Evolutionary conservation across 1,140 invertebrate species (phyloP).

Genomic region (Eriocheir sinensis): DNA sequence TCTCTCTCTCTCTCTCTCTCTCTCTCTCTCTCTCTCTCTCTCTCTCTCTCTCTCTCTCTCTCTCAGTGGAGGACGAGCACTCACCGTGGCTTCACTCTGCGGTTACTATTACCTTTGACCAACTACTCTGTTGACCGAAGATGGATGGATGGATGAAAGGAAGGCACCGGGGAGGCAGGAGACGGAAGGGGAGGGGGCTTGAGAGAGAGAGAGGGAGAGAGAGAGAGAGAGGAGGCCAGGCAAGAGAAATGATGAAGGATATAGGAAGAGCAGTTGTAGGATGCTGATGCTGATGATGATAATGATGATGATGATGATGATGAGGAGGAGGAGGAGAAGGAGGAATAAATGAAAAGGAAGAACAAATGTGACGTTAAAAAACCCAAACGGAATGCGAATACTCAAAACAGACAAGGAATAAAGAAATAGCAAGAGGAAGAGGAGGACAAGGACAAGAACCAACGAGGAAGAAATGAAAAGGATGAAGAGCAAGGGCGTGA

Average conservation of each 20-base stretch:
- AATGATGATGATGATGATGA: too few relatives aligned
- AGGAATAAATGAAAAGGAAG: background rate
- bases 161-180: too few relatives aligned
- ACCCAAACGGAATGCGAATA: too few relatives aligned
- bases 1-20: slow-evolving; percentile 8
- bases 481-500: background rate
- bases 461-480: too few relatives aligned
- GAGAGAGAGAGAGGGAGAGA: background rate
- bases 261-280: background rate
- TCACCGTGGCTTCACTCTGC: background rate
- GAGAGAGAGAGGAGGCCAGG: background rate
- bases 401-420: background rate
- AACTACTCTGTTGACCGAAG: background rate
- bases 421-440: background rate
- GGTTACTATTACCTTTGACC: slow-evolving; percentile 6
- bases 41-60: too few relatives aligned
- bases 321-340: background rate
- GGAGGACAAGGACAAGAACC: background rate
- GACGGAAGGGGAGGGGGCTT: background rate
- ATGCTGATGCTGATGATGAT: too few relatives aligned
- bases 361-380: too few relatives aligned
- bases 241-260: background rate
- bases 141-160: background rate
- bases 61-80: background rate
- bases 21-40: background rate